These are phyloP conservation scores for Lepeophtheirus salmonis DNA, from an alignment of 1,140 invertebrate species.

Conservation along the genomic window DNA sequence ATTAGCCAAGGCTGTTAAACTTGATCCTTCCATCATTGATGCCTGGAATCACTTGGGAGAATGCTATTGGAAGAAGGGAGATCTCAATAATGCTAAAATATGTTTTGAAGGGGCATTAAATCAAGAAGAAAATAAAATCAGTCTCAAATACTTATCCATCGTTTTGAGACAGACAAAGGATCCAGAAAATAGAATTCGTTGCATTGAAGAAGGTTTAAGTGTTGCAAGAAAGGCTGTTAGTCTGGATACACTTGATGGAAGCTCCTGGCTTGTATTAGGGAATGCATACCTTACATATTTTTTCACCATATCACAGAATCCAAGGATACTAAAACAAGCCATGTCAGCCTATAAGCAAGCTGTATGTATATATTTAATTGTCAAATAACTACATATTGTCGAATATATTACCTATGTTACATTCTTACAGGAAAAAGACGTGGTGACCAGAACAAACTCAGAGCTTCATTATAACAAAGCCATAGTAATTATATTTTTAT, in stretches of 20 bases:
- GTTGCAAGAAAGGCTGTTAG: conserved; percentile 62
- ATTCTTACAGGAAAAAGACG: conserved; percentile 38
- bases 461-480: conserved; percentile 69
- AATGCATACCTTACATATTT: conserved; percentile 65
- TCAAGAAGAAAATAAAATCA: conserved; percentile 60
- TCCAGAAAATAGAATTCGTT: not conserved
- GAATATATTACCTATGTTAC: no score
- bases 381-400: no score
- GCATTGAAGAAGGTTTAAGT: not conserved
- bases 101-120: conserved; percentile 61
- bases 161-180: not conserved
- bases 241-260: conserved; percentile 57
- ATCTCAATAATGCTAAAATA: conserved; percentile 54
- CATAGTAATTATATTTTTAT: conserved; percentile 36
- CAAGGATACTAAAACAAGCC: conserved; percentile 44
- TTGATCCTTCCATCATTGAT: conserved; percentile 57
- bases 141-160: conserved; percentile 43
- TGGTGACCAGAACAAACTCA: conserved; percentile 44
- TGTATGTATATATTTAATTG: conserved; percentile 32
- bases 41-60: conserved; percentile 76
- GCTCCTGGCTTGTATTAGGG: conserved; percentile 60
- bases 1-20: conserved; percentile 59
- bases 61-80: conserved; percentile 67
- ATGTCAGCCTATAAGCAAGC: conserved; percentile 62
- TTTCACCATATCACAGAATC: conserved; percentile 52